Percentiles rank a stretch among this genome's conserved stretches.
phyloP scores from a whole-genome alignment of 2,888 invertebrate species.

The Chromoteleia sp. region DNA sequence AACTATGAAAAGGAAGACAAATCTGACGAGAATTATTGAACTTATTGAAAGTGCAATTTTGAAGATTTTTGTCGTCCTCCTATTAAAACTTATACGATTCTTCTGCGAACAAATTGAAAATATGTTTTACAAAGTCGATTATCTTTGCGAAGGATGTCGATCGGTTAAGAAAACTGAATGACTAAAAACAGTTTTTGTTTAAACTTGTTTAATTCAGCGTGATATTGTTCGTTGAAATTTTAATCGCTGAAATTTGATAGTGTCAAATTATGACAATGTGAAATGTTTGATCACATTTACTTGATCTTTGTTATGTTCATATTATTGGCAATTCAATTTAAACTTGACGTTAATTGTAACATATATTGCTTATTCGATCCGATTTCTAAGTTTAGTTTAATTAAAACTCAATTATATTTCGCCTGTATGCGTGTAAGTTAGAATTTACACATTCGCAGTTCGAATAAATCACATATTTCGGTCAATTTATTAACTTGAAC shows the following conservation, averaged over 20 bases:
- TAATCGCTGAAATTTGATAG: slow-evolving; percentile 16
- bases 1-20: not conserved
- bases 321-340: not conserved
- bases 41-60: slow-evolving; percentile 76
- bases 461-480: no score
- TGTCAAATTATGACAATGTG: not conserved
- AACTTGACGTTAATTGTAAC: not conserved
- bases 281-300: not conserved
- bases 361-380: not conserved
- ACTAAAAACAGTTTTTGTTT: no score
- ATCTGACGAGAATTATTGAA: not conserved
- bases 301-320: not conserved
- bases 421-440: no score
- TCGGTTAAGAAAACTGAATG: slow-evolving; percentile 55
- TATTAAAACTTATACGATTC: slow-evolving; percentile 73
- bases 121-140: slow-evolving; percentile 52
- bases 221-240: slow-evolving; percentile 9
- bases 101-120: slow-evolving; percentile 67
- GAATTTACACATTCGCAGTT: no score
- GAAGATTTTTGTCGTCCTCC: slow-evolving; percentile 65
- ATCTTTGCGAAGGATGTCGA: slow-evolving; percentile 40
- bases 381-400: not conserved
- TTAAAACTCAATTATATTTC: no score
- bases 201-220: not conserved
- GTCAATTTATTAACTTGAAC: no score